phyloP scores from a whole-genome alignment of 2,888 invertebrate species.

The Bedellia somnulentella region DNA sequence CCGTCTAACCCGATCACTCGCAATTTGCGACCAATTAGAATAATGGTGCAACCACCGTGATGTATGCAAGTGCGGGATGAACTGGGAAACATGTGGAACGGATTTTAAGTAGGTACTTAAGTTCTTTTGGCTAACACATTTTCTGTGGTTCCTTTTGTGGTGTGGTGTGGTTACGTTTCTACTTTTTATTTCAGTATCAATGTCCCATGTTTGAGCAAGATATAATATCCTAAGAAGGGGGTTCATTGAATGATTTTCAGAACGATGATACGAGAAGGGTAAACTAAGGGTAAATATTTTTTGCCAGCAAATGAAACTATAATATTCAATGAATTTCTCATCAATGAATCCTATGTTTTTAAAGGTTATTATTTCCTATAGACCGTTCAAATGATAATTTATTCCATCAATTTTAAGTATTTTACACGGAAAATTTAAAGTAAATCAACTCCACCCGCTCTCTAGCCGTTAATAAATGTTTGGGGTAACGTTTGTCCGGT shows the following conservation, averaged over 20 bases:
- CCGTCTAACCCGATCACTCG: constrained; percentile 58
- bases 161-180: too few species aligned
- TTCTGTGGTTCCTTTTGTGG: too few species aligned
- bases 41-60: constrained; percentile 51
- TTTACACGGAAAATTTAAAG: neutral
- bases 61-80: constrained; percentile 43
- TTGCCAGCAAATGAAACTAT: neutral
- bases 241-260: too few species aligned
- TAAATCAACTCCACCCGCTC: constrained; percentile 10
- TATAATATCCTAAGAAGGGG: too few species aligned
- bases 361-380: neutral
- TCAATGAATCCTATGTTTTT: neutral
- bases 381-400: too few species aligned
- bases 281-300: too few species aligned
- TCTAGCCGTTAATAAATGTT: constrained; percentile 46
- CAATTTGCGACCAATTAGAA: constrained; percentile 63
- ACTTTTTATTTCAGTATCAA: too few species aligned
- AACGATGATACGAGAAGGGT: too few species aligned
- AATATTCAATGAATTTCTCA: neutral
- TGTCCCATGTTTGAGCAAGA: too few species aligned
- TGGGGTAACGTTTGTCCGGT: constrained; percentile 49
- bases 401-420: too few species aligned
- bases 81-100: constrained; percentile 17
- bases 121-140: neutral
- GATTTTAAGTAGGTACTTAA: constrained; percentile 4